These are phyloP conservation scores for Vulpes lagopus DNA, from an alignment of 2,113 vertebrate genomes.

Conservation along the genomic window DNA sequence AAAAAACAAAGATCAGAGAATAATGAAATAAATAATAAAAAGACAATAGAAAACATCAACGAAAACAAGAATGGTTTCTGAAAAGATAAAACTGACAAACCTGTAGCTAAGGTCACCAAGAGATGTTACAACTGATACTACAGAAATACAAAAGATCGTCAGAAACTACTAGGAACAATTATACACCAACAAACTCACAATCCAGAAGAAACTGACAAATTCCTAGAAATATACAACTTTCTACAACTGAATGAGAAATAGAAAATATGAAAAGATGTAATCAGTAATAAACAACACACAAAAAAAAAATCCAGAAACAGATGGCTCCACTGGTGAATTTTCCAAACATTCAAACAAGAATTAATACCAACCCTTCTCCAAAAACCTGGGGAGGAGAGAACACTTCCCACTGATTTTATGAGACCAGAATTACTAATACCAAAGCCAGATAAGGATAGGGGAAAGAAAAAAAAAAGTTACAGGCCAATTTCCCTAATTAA, in stretches of 20 bases:
- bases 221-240: neutral
- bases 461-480: neutral
- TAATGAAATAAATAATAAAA: neutral
- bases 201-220: neutral
- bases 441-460: neutral
- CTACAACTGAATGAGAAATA: neutral
- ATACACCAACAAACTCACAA: neutral
- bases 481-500: neutral
- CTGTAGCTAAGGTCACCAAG: neutral
- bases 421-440: neutral
- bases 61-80: neutral
- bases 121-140: neutral
- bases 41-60: neutral
- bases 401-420: neutral
- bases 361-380: neutral
- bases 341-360: neutral
- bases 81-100: neutral
- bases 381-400: neutral
- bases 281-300: neutral
- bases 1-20: neutral
- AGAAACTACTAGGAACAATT: neutral
- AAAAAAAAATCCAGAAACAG: neutral
- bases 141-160: neutral
- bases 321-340: neutral
- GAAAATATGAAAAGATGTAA: neutral